phyloP scores from a whole-genome alignment of 2,888 invertebrate genomes.

The Abscondita cerata region DNA sequence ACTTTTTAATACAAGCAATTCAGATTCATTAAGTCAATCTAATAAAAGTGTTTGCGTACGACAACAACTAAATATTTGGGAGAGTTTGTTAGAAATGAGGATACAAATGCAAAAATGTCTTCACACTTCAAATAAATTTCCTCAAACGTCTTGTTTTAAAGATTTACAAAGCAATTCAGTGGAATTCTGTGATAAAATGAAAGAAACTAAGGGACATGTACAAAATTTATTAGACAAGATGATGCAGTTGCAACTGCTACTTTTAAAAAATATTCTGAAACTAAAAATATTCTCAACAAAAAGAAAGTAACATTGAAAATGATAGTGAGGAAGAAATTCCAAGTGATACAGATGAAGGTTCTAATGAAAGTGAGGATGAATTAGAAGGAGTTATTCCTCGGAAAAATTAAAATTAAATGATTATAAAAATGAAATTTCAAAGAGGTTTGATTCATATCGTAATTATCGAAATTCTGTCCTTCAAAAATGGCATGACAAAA shows the following conservation, averaged over 20 bases:
- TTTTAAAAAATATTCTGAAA: conserved; percentile 69
- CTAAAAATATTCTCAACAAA: conserved; percentile 60
- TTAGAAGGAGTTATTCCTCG: conserved; percentile 47
- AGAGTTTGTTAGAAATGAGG: conserved; percentile 82
- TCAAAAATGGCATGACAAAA: conserved; percentile 96
- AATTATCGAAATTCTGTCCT: conserved; percentile 80
- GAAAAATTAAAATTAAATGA: conserved; percentile 66
- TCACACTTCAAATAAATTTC: conserved; percentile 78
- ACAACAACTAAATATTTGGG: conserved; percentile 81
- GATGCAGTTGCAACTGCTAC: conserved; percentile 66
- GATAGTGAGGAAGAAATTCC: conserved; percentile 70
- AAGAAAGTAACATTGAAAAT: conserved; percentile 13
- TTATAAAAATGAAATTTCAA: conserved; percentile 65
- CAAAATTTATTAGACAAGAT: conserved; percentile 70
- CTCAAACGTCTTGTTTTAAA: conserved; percentile 66
- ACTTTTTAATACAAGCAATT: conserved; percentile 62
- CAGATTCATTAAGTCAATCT: conserved; percentile 64
- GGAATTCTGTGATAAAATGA: conserved; percentile 63
- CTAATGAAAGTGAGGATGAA: conserved; percentile 54
- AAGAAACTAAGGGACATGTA: conserved; percentile 64
- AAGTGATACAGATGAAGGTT: conserved; percentile 64
- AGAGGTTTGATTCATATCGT: conserved; percentile 67
- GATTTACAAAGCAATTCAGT: conserved; percentile 57
- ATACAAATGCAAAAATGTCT: conserved; percentile 88
- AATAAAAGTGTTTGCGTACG: conserved; percentile 73